Evolutionary conservation across 2,888 invertebrate genomes (phyloP), one percentile per base, ranked within the genome.

Genomic region (Drosophila colorata): DNA sequence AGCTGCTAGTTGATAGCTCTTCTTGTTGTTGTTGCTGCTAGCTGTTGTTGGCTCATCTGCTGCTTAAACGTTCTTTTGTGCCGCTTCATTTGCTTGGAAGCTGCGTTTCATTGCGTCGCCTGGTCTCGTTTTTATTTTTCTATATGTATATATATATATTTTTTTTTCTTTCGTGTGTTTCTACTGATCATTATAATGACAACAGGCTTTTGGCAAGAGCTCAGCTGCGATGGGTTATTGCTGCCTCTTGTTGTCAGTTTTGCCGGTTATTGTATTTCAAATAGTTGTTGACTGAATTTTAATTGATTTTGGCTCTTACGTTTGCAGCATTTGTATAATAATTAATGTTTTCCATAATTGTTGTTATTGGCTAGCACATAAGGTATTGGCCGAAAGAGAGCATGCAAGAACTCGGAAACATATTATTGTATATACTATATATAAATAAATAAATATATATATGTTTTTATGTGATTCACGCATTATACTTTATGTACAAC

Each of bases 1-100:
- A 52, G 28, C 18, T 23, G 52, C 18, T 51, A 44, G 47, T 37
- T 52, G 52, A 41, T 31, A n/a, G 53, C 5, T 18, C 18, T 33
- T 58, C 44, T 25, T 56, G 49, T 1, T 25, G 13, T 18, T 52
- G 20, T 11, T 37, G 18, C 20, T 46, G 13, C 40, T 55, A 9
- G 46, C 49, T 56, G 55, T 48, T 43, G 43, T 40, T 49, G 46
- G 41, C 53, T 75, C 75, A 64, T 69, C 63, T 56, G 58, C 25
- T 57, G 65, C 55, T 51, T 60, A 69, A 83, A 83, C 55, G 87
- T 85, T 88, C 88, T 88, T 77, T 77, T 72, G 70, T 75, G 63
- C 20, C 43, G 57, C 52, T 60, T 71, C 56, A 68, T 65, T 67
- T 49, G 73, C 49, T 69, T 69, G 70, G 71, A 72, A 48, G 71